A percentile compares a stretch with the other conserved stretches of the same genome.
Evolutionary conservation across 2,888 invertebrate genomes (phyloP).

Genomic region (Epinotia ramella): DNA sequence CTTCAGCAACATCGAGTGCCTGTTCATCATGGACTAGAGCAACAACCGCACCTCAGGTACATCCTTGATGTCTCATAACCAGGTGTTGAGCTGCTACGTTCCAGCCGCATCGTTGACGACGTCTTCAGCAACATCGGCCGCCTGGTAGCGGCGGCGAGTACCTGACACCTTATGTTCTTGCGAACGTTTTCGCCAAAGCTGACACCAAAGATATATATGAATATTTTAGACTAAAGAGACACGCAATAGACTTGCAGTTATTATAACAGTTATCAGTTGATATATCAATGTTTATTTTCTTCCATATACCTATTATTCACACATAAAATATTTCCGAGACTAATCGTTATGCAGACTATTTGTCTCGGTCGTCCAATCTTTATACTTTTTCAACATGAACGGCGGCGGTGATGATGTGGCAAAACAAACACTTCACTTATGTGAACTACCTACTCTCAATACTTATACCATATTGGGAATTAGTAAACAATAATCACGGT

Average conservation of each 20-base stretch:
- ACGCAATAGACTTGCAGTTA: background rate
- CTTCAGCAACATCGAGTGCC: slow-evolving; percentile 77
- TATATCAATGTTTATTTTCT: background rate
- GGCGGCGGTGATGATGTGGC: background rate
- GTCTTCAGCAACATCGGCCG: background rate
- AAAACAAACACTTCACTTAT: background rate
- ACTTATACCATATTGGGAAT: background rate
- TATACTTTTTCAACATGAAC: background rate
- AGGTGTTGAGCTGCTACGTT: background rate
- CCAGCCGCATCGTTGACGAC: background rate
- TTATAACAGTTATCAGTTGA: background rate
- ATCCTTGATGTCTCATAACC: slow-evolving; percentile 9
- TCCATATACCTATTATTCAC: background rate
- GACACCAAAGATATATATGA: background rate
- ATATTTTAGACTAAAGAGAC: background rate
- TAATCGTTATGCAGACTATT: background rate
- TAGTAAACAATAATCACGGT: background rate
- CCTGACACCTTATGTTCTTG: too few species aligned
- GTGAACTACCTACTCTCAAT: background rate
- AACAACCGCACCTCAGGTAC: slow-evolving; percentile 84
- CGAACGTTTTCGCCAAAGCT: too few species aligned
- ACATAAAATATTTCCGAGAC: background rate
- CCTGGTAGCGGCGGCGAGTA: too few species aligned
- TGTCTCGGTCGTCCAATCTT: background rate
- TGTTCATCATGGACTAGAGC: slow-evolving; percentile 85